Base-by-base conservation (phyloP, 2,797 vertebrate genomes). In the Psittacula echo region DNA sequence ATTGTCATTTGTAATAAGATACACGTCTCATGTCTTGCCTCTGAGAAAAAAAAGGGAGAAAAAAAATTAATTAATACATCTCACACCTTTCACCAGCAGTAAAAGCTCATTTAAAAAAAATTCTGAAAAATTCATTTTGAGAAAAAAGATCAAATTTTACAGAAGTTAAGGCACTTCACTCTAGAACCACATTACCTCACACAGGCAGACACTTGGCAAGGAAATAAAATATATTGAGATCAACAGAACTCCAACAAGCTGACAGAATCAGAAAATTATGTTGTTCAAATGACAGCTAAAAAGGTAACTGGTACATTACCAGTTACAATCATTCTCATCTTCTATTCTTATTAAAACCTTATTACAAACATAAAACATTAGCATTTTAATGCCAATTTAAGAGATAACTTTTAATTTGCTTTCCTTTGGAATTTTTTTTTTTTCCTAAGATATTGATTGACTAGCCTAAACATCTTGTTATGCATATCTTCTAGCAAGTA, bases 381-480 rank as follows among this genome's bases (percentile, higher is more conserved):
- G 61, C 80, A 95, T 95, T 97, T 96, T 96, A 96, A 93, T 85
- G 75, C 61, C 79, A 89, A 45, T 89, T 92, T 95, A 85, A 95
- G 91, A 84, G 53, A 88, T 71, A 93, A 45, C 70, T 83, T 91
- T 83, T 56, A 8, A 68, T 90, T 93, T 89, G 27, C 66, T 94
- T 95, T 86, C 29, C 77, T 88, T 93, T 81, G 37, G 67, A 92
- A 39, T 68, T 41, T 53, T 85, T 89, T 85, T 89, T 81, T 54
- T 50, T 84, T 92, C 89, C 80, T 51, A 27, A 91, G 84, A 82
- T 96, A 96, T 94, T 77, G 79, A 93, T 37, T 75, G 73, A 76
- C 62, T 94, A 66, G 34, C 12, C 47, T 76, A 87, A 88, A 85
- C 41, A 87, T 54, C 86, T 71, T 85, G 32, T 73, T 85, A 66